These are phyloP conservation scores for Malurus melanocephalus DNA, from an alignment of 2,113 vertebrate species.

Conservation along the genomic window DNA sequence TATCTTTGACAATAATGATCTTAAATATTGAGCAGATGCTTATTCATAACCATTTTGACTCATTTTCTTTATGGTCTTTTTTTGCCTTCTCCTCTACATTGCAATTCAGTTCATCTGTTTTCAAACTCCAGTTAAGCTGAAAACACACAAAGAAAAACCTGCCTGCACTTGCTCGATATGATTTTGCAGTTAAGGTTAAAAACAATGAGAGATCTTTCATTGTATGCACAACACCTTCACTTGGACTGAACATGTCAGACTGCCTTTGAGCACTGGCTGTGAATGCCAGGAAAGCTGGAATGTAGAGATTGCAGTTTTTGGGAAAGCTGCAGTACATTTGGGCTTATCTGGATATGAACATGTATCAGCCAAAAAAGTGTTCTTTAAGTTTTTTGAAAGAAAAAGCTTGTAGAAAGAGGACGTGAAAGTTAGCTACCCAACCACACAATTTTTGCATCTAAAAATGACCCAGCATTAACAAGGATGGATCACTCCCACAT, in stretches of 20 bases:
- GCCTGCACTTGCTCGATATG: neutral
- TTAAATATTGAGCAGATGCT: neutral
- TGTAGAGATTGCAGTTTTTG: neutral
- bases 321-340: neutral
- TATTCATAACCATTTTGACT: neutral
- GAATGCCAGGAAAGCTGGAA: slow-evolving; percentile 41
- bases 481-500: neutral
- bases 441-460: neutral
- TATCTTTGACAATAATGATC: neutral
- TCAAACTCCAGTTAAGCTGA: slow-evolving; percentile 26
- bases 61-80: neutral
- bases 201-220: slow-evolving; percentile 51
- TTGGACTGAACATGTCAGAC: slow-evolving; percentile 49
- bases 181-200: neutral
- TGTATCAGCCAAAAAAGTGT: neutral
- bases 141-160: slow-evolving; percentile 32
- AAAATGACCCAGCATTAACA: slow-evolving; percentile 4
- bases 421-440: neutral
- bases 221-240: neutral
- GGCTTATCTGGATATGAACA: neutral
- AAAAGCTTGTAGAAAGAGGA: neutral
- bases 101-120: neutral
- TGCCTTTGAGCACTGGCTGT: slow-evolving; percentile 16
- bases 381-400: neutral
- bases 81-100: neutral